Percentiles rank a stretch among this genome's conserved stretches.
Conservation (phyloP, 2,888 invertebrate species). For the Caenorhabditis angaria region DNA sequence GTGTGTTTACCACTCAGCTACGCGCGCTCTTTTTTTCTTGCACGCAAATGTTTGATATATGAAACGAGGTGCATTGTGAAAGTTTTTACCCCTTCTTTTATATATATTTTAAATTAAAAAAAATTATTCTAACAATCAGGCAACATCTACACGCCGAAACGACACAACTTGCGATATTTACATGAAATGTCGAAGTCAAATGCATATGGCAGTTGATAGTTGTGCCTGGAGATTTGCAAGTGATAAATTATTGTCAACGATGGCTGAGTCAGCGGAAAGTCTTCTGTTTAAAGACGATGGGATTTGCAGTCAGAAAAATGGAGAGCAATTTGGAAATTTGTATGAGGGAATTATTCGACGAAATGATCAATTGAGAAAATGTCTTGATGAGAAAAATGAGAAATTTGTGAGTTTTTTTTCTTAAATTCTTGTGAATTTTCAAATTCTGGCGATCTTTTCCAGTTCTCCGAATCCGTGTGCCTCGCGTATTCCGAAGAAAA, state of each 20-base stretch:
- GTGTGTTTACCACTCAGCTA: too few relatives aligned
- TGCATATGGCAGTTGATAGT: slow-evolving; percentile 61
- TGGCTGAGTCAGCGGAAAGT: slow-evolving; percentile 58
- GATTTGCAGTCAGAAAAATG: slow-evolving; percentile 49
- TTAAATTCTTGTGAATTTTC: too few relatives aligned
- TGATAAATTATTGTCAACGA: slow-evolving; percentile 46
- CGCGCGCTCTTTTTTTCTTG: too few relatives aligned
- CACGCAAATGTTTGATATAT: too few relatives aligned
- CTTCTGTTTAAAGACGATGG: slow-evolving; percentile 58
- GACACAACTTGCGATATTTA: slow-evolving; percentile 60
- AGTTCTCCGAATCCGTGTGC: slow-evolving; percentile 56
- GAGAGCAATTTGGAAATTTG: slow-evolving; percentile 45
- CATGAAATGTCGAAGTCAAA: slow-evolving; percentile 59
- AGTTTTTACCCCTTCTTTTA: not conserved
- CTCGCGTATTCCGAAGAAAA: slow-evolving; percentile 49
- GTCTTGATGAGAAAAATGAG: slow-evolving; percentile 51
- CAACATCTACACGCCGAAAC: slow-evolving; percentile 29
- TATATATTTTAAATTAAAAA: not conserved
- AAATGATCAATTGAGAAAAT: slow-evolving; percentile 50
- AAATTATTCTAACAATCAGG: slow-evolving; percentile 15
- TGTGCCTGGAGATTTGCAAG: slow-evolving; percentile 59
- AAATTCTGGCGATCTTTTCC: too few relatives aligned
- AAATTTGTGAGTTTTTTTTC: slow-evolving; percentile 49
- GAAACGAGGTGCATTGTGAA: too few relatives aligned
- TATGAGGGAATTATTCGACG: slow-evolving; percentile 55